These are phyloP conservation scores for Drosophila picticornis DNA, from an alignment of 2,888 invertebrate genomes.

Conservation along the genomic window DNA sequence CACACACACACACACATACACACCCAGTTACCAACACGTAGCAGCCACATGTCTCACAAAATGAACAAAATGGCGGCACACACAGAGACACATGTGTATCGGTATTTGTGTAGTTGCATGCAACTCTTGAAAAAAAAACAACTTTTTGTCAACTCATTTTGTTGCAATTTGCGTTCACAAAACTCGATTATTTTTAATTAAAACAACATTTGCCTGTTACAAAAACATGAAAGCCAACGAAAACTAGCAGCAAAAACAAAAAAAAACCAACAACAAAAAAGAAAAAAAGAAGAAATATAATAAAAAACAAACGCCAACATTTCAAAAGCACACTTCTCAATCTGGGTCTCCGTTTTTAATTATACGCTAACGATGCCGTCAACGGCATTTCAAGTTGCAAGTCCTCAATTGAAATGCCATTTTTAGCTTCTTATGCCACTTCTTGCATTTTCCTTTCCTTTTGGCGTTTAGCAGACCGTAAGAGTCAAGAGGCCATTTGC, in stretches of 20 bases:
- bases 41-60: constrained; percentile 47
- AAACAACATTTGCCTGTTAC: constrained; percentile 56
- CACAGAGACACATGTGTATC: neutral
- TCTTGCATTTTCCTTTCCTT: constrained; percentile 2
- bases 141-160: constrained; percentile 71
- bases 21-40: constrained; percentile 31
- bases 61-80: constrained; percentile 47
- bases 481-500: constrained; percentile 21
- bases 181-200: constrained; percentile 74
- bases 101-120: constrained; percentile 38
- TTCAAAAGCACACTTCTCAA: constrained; percentile 41
- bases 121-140: constrained; percentile 25
- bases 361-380: constrained; percentile 55
- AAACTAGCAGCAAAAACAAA: too few relatives aligned
- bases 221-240: constrained; percentile 21
- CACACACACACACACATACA: constrained; percentile 31
- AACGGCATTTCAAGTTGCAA: constrained; percentile 28
- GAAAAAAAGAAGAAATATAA: constrained; percentile 4
- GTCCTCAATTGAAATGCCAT: constrained; percentile 41
- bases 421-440: constrained; percentile 11
- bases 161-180: constrained; percentile 67
- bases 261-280: too few relatives aligned
- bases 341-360: constrained; percentile 54
- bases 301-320: neutral
- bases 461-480: constrained; percentile 38